A percentile compares a stretch with the other conserved stretches of the same genome.
Conservation (phyloP, 2,797 vertebrate genomes). For the Bradypodion pumilum region DNA sequence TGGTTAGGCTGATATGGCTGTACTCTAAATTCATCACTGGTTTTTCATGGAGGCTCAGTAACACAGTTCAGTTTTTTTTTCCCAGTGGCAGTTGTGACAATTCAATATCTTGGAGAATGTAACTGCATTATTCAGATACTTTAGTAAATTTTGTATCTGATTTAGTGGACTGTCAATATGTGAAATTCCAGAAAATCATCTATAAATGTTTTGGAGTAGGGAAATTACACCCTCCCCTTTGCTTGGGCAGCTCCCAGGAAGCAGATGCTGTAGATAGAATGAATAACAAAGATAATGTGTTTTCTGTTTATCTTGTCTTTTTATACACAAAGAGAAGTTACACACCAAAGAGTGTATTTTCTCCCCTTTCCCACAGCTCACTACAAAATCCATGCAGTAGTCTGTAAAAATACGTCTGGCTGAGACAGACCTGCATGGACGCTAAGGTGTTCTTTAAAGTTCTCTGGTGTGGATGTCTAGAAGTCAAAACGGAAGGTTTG, state of each 20-base stretch:
- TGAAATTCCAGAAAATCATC: slow-evolving; percentile 27
- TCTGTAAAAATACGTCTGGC: slow-evolving; percentile 39
- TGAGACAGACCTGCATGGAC: slow-evolving; percentile 64
- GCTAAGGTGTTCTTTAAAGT: slow-evolving; percentile 73
- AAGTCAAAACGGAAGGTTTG: slow-evolving; percentile 72
- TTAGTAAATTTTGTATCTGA: neutral
- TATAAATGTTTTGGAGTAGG: slow-evolving; percentile 18
- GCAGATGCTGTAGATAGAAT: slow-evolving; percentile 54
- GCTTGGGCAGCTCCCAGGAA: slow-evolving; percentile 59
- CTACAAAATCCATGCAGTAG: slow-evolving; percentile 35
- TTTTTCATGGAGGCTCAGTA: slow-evolving; percentile 8
- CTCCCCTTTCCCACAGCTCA: slow-evolving; percentile 39
- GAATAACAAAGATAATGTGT: slow-evolving; percentile 58
- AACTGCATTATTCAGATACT: neutral
- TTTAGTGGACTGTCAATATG: slow-evolving; percentile 44
- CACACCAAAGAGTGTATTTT: slow-evolving; percentile 48
- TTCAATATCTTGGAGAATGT: slow-evolving; percentile 32
- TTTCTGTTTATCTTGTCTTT: slow-evolving; percentile 59
- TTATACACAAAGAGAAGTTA: slow-evolving; percentile 40
- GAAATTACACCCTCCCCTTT: slow-evolving; percentile 36
- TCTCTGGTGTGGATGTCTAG: slow-evolving; percentile 65
- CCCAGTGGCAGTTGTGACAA: neutral
- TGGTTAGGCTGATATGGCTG: neutral
- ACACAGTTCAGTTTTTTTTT: neutral
- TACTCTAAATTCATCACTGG: neutral